Evolutionary conservation across 2,888 invertebrate genomes (phyloP), one percentile per base, ranked within the genome.

Genomic region (Macrosiphum euphorbiae): DNA sequence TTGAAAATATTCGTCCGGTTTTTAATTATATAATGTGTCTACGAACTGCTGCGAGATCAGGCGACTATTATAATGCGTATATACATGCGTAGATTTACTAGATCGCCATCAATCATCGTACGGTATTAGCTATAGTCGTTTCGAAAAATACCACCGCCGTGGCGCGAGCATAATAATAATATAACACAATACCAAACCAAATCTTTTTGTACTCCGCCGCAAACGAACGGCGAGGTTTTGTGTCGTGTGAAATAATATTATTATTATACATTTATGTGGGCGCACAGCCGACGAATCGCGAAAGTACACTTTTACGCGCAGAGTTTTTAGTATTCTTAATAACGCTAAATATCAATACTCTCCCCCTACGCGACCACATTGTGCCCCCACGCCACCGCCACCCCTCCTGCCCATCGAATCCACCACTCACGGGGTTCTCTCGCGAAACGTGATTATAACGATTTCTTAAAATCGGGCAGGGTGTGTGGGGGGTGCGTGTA

Each of bases 391-490:
- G 20, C 16, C 91, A 4, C 52, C 24, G 28, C 47, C 24, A 13
- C 35, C 28, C 61, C 47, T 2, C 41, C 50, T 35, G 55, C 35
- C 47, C 58, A 26, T 47, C 35, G 55, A 35, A 58, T 47, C 92
- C 28, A 52, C 87, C 67, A 67, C 67, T 44, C 85, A 85, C 88
- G 78, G 44, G 52, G 87, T 78, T 78, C 92, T 67, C 92, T n/a
- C 41, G 90, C 90, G 11, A 90, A 94, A 90, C 94, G 94, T 94
- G 94, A 94, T 94, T 90, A 90, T 94, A 94, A 94, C 94, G 94
- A 94, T 94, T 94, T 94, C 90, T 90, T 90, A 94, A 94, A 90
- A 94, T 90, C 94, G 94, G 86, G 50, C 41, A 96, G 96, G 87
- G 44, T 41, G 89, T 61, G 94, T 88, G 90, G 67, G 67, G 94